Base-by-base conservation (phyloP, 1,140 invertebrate species). In the Drosophila bipectinata region DNA sequence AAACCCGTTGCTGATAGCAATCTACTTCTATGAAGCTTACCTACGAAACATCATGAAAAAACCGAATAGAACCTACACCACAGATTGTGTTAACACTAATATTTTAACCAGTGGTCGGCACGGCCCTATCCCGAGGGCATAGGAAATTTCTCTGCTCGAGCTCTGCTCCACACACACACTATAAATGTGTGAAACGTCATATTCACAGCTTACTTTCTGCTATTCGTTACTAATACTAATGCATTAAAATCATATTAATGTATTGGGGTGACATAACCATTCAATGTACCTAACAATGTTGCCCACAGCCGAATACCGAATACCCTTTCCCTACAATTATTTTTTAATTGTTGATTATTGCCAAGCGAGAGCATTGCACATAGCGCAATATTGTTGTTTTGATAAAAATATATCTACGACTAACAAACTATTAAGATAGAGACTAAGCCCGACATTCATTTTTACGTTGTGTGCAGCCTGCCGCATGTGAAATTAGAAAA, bases 201-300 rank as follows among this genome's bases (percentile, higher is more conserved):
- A 15, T 15, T 15, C 15, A 15, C 15, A 15, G 15, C 15, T 15
- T 15, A 15, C 15, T 15, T 15, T 15, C 15, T 15, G 15, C 15
- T 15, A 15, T 15, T 15, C 15, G 15, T 15, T 15, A 15, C 15
- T 15, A 15, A 15, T 15, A 15, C 15, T 15, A 15, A 15, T 15
- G 15, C 15, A 15, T 15, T 15, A 15, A 15, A 15, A 15, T 15
- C 15, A 15, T 15, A 15, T 15, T 15, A 15, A 15, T 15, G 15
- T 15, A 15, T 15, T 15, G 15, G 15, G 15, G 15, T 15, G 15
- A 15, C 15, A 72, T 72, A 83, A 84, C 81, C 84, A 77, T 85
- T 80, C 77, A 85, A 83, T 80, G 80, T 84, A 84, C 81, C 80
- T 83, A 76, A 79, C 57, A 66, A 79, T 62, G 47, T 51, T 68